Evolutionary conservation across 2,113 vertebrate genomes (phyloP).

Genomic region (Cyanoramphus novaezelandiae): DNA sequence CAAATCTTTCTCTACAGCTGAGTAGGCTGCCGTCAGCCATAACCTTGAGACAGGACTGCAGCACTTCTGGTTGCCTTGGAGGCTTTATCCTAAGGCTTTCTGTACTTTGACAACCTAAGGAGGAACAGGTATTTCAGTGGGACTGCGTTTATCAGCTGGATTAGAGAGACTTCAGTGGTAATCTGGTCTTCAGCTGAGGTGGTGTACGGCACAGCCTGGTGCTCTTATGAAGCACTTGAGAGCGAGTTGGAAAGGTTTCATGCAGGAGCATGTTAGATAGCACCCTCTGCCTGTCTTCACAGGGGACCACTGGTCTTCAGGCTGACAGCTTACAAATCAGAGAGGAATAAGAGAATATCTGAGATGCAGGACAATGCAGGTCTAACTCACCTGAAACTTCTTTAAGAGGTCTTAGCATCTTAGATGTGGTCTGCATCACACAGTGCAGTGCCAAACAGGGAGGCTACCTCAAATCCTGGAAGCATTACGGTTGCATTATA

Average conservation of each 20-base stretch:
- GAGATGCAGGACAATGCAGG: background rate
- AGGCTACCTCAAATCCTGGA: background rate
- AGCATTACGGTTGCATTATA: rapidly evolving
- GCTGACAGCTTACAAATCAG: background rate
- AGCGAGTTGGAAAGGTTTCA: background rate
- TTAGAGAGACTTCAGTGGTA: background rate
- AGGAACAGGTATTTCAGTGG: background rate
- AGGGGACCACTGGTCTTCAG: background rate
- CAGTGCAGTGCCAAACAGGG: background rate
- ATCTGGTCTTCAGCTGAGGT: background rate
- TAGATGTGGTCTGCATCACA: background rate
- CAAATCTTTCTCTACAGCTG: background rate
- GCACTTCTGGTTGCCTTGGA: background rate
- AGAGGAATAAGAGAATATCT: background rate
- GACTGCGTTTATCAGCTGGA: background rate
- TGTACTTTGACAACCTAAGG: background rate
- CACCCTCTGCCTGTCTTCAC: background rate
- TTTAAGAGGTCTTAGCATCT: background rate
- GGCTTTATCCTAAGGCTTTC: background rate
- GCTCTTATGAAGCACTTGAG: background rate
- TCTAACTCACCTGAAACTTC: background rate
- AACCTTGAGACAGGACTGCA: background rate
- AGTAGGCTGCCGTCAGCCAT: background rate
- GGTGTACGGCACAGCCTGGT: background rate
- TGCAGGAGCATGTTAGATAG: background rate